Evolutionary conservation across 2,797 vertebrate species (phyloP).

Genomic region (Phrynocephalus forsythii): DNA sequence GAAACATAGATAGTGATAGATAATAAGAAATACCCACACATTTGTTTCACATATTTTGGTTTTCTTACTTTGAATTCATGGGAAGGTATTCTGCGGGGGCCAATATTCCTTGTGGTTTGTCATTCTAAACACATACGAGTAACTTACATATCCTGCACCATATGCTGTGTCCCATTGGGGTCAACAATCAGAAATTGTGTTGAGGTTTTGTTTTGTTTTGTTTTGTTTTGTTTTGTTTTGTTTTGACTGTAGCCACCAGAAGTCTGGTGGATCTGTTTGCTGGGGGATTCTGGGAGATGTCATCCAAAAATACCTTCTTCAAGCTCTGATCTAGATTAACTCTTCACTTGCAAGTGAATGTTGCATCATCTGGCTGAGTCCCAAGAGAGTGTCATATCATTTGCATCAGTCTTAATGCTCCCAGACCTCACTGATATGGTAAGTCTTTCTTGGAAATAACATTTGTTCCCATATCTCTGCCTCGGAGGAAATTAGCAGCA

Average conservation of each 20-base stretch:
- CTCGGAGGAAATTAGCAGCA: not conserved
- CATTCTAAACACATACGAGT: too few relatives aligned
- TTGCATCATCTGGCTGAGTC: not conserved
- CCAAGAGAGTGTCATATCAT: not conserved
- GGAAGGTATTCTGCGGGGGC: not conserved
- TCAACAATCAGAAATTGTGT: too few relatives aligned
- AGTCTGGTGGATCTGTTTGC: not conserved
- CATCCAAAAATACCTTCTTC: too few relatives aligned
- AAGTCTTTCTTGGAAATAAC: not conserved
- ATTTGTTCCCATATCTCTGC: not conserved
- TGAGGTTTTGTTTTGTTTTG: too few relatives aligned
- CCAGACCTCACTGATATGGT: not conserved
- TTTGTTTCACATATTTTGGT: not conserved
- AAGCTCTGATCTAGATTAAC: not conserved
- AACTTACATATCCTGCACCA: not conserved
- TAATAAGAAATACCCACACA: not conserved
- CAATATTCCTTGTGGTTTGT: not conserved
- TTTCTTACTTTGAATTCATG: constrained; percentile 14
- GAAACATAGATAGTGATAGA: constrained; percentile 1
- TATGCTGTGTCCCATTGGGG: not conserved
- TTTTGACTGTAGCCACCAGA: too few relatives aligned
- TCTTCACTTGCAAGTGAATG: not conserved
- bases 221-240: too few relatives aligned
- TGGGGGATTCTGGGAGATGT: not conserved
- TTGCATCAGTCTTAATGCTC: not conserved